Conservation (phyloP, 2,113 vertebrate species). For the Conger conger region DNA sequence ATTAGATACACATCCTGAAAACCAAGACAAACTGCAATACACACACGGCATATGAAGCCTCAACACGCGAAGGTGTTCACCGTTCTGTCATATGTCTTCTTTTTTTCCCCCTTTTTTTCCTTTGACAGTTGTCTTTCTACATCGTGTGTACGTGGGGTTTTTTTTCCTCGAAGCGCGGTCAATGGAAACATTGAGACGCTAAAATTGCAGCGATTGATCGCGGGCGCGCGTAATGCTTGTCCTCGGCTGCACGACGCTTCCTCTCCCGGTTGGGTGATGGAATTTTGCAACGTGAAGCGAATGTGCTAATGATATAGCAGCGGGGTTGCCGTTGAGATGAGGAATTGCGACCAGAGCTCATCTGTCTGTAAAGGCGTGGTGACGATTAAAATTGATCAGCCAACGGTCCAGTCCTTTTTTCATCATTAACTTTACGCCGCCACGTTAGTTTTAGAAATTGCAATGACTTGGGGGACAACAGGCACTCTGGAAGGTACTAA, state of each 20-base stretch:
- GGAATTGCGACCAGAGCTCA: neutral
- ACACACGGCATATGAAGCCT: neutral
- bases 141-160: neutral
- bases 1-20: conserved; percentile 19
- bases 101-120: conserved; percentile 21
- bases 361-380: neutral
- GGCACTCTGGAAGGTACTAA: neutral
- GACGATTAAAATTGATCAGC: neutral
- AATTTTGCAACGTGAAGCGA: neutral
- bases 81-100: neutral
- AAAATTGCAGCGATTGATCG: conserved; percentile 20
- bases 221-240: neutral
- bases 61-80: neutral
- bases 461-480: neutral
- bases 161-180: conserved; percentile 3
- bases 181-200: conserved; percentile 22
- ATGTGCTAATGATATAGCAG: neutral
- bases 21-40: neutral
- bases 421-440: neutral
- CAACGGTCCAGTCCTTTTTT: neutral
- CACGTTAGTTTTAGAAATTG: neutral
- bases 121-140: neutral
- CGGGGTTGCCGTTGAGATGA: neutral
- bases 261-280: neutral
- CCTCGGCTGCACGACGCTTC: neutral